Conservation (phyloP, 2,888 invertebrate species). For the Germaria angustata region DNA sequence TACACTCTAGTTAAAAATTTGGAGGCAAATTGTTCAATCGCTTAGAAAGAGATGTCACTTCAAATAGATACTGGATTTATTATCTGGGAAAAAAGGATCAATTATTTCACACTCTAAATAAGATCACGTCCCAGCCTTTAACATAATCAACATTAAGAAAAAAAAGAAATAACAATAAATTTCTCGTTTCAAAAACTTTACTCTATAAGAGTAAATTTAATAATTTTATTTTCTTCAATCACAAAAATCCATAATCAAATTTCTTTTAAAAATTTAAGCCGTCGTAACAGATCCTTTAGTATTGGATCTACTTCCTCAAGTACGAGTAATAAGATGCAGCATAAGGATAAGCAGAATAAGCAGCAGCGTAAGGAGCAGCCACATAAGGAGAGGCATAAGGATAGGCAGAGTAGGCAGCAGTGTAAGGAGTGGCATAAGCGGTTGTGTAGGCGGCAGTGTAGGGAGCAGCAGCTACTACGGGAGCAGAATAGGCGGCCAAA, state of each 20-base stretch:
- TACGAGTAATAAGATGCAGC: constrained; percentile 59
- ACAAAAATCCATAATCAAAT: not conserved
- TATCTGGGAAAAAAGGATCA: no score
- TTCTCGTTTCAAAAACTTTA: not conserved
- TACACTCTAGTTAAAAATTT: no score
- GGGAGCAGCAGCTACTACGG: constrained; percentile 59
- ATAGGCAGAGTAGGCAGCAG: constrained; percentile 65
- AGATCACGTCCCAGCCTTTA: no score
- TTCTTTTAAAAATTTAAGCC: not conserved
- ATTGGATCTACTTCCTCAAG: constrained; percentile 58
- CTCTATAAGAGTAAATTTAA: constrained; percentile 8
- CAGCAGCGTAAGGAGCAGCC: constrained; percentile 53
- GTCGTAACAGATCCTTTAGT: not conserved
- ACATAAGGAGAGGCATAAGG: constrained; percentile 67
- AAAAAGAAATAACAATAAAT: not conserved
- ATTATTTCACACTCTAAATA: no score
- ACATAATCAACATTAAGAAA: no score
- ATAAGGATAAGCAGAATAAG: constrained; percentile 58
- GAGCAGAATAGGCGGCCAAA: constrained; percentile 69
- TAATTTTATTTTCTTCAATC: not conserved
- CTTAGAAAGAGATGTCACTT: no score
- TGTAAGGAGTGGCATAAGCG: constrained; percentile 70
- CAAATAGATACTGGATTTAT: no score
- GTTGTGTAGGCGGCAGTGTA: constrained; percentile 64
- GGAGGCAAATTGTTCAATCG: no score